phyloP scores from a whole-genome alignment of 2,113 vertebrate species.

The Chaetodon auriga region DNA sequence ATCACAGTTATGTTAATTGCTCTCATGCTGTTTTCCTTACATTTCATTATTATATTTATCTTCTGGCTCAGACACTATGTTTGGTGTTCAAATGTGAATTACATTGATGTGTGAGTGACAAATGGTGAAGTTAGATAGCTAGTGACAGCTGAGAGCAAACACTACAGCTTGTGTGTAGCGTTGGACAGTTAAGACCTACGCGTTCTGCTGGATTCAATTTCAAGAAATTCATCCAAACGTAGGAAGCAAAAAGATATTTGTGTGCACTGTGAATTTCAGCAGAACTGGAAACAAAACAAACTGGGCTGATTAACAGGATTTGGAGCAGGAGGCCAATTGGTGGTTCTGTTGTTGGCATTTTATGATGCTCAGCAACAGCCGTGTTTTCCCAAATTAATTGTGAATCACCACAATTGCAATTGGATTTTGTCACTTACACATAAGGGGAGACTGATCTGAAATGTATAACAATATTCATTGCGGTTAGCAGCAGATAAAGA shows the following conservation, averaged over 20 bases:
- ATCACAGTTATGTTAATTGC: neutral
- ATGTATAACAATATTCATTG: neutral
- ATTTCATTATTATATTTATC: neutral
- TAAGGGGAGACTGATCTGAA: neutral
- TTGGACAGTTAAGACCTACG: neutral
- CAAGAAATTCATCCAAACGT: neutral
- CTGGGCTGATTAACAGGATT: neutral
- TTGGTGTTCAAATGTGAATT: neutral
- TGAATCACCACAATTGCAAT: neutral
- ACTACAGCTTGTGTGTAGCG: neutral
- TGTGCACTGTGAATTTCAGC: neutral
- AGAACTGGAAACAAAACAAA: neutral
- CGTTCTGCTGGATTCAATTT: neutral
- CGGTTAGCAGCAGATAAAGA: neutral
- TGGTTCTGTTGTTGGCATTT: neutral
- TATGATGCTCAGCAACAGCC: too few relatives aligned
- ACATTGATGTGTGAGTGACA: neutral
- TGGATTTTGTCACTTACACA: neutral
- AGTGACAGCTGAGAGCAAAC: neutral
- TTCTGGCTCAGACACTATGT: neutral
- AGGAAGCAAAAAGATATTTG: neutral
- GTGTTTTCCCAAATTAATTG: neutral
- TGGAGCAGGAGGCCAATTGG: neutral
- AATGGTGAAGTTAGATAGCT: neutral
- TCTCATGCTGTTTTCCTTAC: neutral